These are phyloP conservation scores for Strix occidentalis DNA, from an alignment of 2,797 vertebrate species.

Conservation along the genomic window DNA sequence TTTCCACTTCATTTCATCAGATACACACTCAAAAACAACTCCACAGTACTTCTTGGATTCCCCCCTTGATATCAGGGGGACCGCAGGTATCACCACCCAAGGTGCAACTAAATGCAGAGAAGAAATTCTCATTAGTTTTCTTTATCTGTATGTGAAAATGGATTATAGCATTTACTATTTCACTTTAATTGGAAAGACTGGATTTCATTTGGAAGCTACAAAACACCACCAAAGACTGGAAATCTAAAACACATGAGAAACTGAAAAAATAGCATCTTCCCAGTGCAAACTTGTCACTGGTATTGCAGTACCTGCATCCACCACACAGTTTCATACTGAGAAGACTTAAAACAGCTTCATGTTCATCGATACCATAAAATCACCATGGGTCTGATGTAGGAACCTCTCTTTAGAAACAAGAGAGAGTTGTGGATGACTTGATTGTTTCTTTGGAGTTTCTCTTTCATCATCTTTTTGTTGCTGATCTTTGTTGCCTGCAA, in stretches of 20 bases:
- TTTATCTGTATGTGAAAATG: neutral
- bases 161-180: neutral
- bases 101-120: neutral
- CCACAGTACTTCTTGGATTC: neutral
- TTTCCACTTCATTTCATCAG: neutral
- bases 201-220: neutral
- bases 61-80: neutral
- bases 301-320: neutral
- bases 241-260: neutral
- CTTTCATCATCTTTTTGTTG: neutral
- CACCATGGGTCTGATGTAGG: neutral
- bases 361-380: neutral
- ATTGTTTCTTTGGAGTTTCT: neutral
- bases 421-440: neutral
- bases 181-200: neutral
- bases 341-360: neutral
- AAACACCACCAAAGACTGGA: neutral
- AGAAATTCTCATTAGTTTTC: neutral
- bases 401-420: neutral
- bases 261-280: neutral
- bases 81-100: fast-evolving
- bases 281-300: neutral
- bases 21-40: neutral
- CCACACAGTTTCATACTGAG: neutral
- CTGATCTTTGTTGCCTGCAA: neutral